Evolutionary conservation across 2,113 vertebrate genomes (phyloP).

Genomic region (Alligator mississippiensis): DNA sequence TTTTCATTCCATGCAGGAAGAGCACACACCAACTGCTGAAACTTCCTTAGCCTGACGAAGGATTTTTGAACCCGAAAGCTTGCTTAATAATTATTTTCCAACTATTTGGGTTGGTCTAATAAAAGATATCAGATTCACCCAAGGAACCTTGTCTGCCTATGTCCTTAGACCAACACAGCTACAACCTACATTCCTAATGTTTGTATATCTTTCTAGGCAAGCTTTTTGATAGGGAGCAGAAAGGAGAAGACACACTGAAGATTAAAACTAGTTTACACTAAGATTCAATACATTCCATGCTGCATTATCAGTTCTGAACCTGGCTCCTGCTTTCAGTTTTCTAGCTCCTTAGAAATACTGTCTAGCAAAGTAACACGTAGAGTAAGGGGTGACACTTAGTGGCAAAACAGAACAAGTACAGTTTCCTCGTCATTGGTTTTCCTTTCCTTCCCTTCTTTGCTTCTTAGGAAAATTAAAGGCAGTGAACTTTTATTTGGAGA

Average conservation of each 20-base stretch:
- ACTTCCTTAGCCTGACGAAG: too few relatives aligned
- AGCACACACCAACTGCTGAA: too few relatives aligned
- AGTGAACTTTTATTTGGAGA: rapidly evolving
- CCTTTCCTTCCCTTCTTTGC: rapidly evolving
- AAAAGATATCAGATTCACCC: too few relatives aligned
- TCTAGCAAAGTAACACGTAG: rapidly evolving
- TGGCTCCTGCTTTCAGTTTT: neutral
- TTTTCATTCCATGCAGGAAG: too few relatives aligned
- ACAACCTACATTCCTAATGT: neutral
- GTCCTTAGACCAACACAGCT: too few relatives aligned
- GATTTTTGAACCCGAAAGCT: too few relatives aligned
- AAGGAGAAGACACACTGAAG: rapidly evolving
- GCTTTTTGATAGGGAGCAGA: neutral
- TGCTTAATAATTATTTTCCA: too few relatives aligned
- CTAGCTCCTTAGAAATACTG: neutral
- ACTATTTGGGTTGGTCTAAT: too few relatives aligned
- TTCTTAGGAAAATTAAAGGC: rapidly evolving
- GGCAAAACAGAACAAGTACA: neutral
- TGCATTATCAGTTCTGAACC: rapidly evolving
- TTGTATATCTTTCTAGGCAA: neutral
- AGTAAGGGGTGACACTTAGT: constrained; percentile 15
- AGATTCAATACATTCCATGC: neutral
- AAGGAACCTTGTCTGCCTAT: too few relatives aligned
- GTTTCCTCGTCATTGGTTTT: neutral
- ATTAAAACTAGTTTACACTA: neutral